Conservation (phyloP, 2,797 vertebrate genomes). For the Urosaurus nigricauda region DNA sequence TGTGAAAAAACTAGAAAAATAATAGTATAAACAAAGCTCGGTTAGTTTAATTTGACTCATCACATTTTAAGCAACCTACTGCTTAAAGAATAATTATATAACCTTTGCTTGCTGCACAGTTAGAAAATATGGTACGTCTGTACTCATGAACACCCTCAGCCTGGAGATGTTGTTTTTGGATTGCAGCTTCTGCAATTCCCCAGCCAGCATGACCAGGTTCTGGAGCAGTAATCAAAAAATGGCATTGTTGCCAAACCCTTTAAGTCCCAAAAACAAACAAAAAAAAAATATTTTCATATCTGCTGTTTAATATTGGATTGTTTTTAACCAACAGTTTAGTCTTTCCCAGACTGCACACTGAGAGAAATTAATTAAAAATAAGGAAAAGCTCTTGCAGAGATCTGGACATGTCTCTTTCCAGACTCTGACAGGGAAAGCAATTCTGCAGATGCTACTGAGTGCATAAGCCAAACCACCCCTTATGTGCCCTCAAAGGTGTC, state of each 20-base stretch:
- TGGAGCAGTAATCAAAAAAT: background rate
- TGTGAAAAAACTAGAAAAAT: conserved; percentile 87
- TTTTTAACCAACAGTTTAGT: background rate
- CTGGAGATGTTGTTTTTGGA: background rate
- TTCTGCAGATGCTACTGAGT: background rate
- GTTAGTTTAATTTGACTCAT: background rate
- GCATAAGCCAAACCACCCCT: background rate
- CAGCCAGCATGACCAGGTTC: background rate
- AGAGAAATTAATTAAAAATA: background rate
- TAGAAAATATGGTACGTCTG: background rate
- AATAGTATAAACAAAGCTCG: accelerated
- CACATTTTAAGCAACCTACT: background rate
- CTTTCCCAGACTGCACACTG: background rate
- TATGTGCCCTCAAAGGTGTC: background rate
- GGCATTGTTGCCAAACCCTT: background rate
- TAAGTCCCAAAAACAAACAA: too few species aligned
- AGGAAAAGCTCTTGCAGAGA: background rate
- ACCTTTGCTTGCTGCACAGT: background rate
- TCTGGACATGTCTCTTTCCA: background rate
- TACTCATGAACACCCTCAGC: background rate
- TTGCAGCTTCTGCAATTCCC: background rate
- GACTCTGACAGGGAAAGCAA: background rate
- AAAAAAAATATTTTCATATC: background rate
- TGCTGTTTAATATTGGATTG: background rate
- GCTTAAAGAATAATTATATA: too few species aligned